phyloP scores from a whole-genome alignment of 2,797 vertebrate genomes.

The Hypotaenidia okinawae region DNA sequence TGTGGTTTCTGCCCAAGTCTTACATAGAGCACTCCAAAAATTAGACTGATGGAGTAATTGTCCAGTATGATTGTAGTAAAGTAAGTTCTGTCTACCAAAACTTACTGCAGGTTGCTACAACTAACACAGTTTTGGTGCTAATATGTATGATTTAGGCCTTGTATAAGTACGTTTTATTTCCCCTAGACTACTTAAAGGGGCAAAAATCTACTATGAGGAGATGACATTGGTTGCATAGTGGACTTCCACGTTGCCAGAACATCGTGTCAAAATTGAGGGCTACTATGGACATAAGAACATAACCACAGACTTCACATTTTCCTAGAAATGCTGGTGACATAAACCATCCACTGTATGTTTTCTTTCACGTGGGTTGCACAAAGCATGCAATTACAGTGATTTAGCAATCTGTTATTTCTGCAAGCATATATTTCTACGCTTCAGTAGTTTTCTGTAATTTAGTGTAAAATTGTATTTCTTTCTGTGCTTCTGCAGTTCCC shows the following conservation, averaged over 20 bases:
- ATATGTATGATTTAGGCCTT: background rate
- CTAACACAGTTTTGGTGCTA: background rate
- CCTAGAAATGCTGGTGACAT: background rate
- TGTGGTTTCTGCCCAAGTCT: background rate
- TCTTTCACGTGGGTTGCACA: background rate
- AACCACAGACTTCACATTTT: background rate
- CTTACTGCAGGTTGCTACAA: background rate
- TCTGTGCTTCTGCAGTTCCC: background rate
- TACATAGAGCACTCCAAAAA: background rate
- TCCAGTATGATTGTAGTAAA: background rate
- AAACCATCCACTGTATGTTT: background rate
- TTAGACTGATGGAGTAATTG: background rate
- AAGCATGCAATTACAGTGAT: background rate
- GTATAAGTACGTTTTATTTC: background rate
- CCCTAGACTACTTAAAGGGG: background rate
- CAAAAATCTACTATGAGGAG: background rate
- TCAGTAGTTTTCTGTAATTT: background rate
- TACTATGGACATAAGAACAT: background rate
- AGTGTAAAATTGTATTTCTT: background rate
- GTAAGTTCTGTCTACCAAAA: background rate
- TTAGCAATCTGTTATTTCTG: background rate
- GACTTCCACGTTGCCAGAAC: background rate
- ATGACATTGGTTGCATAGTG: background rate
- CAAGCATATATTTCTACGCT: background rate
- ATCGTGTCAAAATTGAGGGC: background rate